phyloP scores from a whole-genome alignment of 2,113 vertebrate species.

The Onychostoma macrolepis region DNA sequence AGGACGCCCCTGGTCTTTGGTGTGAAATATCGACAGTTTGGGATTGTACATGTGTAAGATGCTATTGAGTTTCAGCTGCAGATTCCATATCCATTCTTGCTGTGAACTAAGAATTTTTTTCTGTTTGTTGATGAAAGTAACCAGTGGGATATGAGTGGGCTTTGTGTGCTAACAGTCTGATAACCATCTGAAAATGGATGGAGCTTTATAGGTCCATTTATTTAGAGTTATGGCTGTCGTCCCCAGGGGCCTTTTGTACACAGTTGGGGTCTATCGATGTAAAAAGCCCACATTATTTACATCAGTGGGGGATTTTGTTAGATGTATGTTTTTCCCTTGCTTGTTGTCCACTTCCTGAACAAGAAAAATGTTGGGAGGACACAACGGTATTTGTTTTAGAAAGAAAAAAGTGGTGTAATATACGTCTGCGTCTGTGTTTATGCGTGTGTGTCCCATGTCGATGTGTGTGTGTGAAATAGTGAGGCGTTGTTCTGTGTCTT shows the following conservation, averaged over 20 bases:
- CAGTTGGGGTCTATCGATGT: constrained; percentile 13
- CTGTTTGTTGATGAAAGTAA: not conserved
- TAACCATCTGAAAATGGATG: constrained; percentile 38
- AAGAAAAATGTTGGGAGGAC: constrained; percentile 20
- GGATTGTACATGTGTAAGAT: not conserved
- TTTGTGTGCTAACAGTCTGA: constrained; percentile 18
- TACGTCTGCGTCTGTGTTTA: constrained; percentile 32
- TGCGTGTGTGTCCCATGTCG: not conserved
- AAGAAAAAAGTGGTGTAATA: constrained; percentile 4
- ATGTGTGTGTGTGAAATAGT: constrained; percentile 26
- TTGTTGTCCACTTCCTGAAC: constrained; percentile 17
- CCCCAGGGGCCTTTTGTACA: constrained; percentile 13
- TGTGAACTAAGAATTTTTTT: not conserved
- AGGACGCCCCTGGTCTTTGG: not conserved
- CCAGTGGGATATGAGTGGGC: constrained; percentile 29
- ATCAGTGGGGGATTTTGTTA: constrained; percentile 15
- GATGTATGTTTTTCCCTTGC: constrained; percentile 28
- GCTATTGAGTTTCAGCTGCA: not conserved
- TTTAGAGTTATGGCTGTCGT: constrained; percentile 12
- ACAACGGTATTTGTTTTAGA: constrained; percentile 26
- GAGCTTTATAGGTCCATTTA: constrained; percentile 3
- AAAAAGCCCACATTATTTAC: constrained; percentile 19
- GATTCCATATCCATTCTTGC: not conserved
- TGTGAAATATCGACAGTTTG: not conserved
- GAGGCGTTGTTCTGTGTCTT: constrained; percentile 61